phyloP scores from a whole-genome alignment of 1,140 invertebrate genomes.

The Drosophila teissieri region DNA sequence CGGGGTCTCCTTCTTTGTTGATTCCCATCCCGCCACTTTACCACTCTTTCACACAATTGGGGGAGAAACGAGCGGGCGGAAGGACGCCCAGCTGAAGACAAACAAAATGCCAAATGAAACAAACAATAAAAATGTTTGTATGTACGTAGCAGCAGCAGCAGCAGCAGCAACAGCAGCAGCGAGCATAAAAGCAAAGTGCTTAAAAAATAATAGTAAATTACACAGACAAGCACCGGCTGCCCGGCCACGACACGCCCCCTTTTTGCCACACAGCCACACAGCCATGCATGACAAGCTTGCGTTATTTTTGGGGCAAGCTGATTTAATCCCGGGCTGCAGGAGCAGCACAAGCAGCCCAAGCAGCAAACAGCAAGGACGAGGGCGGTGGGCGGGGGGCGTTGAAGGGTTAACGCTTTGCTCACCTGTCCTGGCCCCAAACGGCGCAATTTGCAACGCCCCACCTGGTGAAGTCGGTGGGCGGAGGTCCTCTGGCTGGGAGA shows the following conservation, averaged over 20 bases:
- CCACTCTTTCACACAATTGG: neutral
- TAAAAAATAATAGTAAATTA: conserved; percentile 82
- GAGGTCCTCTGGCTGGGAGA: neutral
- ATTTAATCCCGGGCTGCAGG: conserved; percentile 59
- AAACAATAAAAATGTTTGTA: conserved; percentile 69
- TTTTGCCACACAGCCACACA: conserved; percentile 16
- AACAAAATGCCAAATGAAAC: conserved; percentile 68
- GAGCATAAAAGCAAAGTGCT: conserved; percentile 75
- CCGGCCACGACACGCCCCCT: conserved; percentile 24
- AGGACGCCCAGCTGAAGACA: conserved; percentile 34
- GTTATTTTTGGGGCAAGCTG: conserved; percentile 74
- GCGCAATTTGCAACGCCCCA: conserved; percentile 54
- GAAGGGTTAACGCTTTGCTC: conserved; percentile 57
- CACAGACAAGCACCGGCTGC: conserved; percentile 55
- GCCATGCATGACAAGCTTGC: conserved; percentile 75
- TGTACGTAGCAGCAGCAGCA: conserved; percentile 13
- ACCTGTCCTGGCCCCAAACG: conserved; percentile 34
- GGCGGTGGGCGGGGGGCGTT: conserved; percentile 24
- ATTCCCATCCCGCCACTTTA: neutral
- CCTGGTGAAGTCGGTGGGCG: conserved; percentile 12
- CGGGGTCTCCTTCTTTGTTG: conserved; percentile 12
- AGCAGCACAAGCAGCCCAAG: conserved; percentile 2
- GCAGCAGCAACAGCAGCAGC: neutral
- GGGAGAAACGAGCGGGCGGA: neutral
- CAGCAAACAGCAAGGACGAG: conserved; percentile 7